These are phyloP conservation scores for Idaea biselata DNA, from an alignment of 2,888 invertebrate genomes.

Conservation along the genomic window DNA sequence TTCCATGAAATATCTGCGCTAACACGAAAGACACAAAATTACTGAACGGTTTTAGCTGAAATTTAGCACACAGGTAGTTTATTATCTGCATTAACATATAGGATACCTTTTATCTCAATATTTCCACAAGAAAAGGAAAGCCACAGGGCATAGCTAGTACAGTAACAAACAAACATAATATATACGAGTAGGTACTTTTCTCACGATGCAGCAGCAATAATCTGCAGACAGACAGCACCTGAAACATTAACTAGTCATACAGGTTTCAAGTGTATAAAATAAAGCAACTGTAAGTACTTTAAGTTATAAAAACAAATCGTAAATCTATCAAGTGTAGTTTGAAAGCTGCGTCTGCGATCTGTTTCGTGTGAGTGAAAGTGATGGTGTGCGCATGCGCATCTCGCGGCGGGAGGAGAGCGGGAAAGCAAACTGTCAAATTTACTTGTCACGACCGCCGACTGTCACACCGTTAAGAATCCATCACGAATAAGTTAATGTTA, in stretches of 20 bases:
- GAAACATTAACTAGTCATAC: not conserved
- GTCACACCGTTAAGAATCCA: slow-evolving; percentile 31
- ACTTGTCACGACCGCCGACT: slow-evolving; percentile 38
- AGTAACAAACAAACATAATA: not conserved
- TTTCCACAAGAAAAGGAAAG: too few relatives aligned
- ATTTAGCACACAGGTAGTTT: too few relatives aligned
- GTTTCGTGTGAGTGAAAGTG: slow-evolving; percentile 47
- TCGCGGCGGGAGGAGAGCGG: slow-evolving; percentile 31
- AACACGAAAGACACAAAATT: not conserved
- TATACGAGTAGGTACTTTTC: not conserved
- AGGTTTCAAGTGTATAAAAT: not conserved
- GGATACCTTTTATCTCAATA: too few relatives aligned
- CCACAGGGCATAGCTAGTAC: not conserved
- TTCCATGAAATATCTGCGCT: not conserved
- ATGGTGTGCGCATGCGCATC: slow-evolving; percentile 35
- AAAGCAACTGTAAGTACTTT: not conserved
- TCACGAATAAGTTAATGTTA: too few relatives aligned
- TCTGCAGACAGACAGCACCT: not conserved
- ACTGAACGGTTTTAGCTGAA: too few relatives aligned
- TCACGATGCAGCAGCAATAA: not conserved
- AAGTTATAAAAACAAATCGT: slow-evolving; percentile 35
- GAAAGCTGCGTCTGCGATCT: slow-evolving; percentile 31
- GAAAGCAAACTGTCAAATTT: slow-evolving; percentile 55
- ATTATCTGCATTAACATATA: too few relatives aligned
- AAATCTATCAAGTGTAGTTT: slow-evolving; percentile 44